Evolutionary conservation across 1,140 invertebrate species (phyloP).

Genomic region (Zaprionus kolodkinae): DNA sequence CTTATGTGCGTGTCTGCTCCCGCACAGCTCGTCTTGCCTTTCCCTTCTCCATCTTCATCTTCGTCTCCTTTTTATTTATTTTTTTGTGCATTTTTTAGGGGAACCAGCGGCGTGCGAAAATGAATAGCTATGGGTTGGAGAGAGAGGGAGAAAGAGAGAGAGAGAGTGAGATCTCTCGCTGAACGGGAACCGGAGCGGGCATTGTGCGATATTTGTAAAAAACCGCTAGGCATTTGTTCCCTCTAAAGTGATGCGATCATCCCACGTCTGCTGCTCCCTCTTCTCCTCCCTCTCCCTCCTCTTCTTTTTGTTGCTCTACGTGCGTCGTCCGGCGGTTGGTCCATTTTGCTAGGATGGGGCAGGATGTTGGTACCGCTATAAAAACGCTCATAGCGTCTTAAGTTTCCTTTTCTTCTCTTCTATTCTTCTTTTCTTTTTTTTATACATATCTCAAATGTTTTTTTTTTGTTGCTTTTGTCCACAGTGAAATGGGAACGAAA

Average conservation of each 20-base stretch:
- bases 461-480: conserved; percentile 35
- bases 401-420: conserved; percentile 61
- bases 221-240: conserved; percentile 72
- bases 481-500: conserved; percentile 36
- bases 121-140: conserved; percentile 28
- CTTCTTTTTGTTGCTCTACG: background rate
- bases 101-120: conserved; percentile 53
- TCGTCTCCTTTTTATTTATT: conserved; percentile 12
- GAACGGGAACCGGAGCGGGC: conserved; percentile 57
- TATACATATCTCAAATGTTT: background rate
- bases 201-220: conserved; percentile 71
- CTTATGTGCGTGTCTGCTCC: conserved; percentile 6
- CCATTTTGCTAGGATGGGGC: conserved; percentile 62
- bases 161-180: conserved; percentile 5
- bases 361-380: conserved; percentile 80
- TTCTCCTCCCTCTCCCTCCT: background rate
- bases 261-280: conserved; percentile 45
- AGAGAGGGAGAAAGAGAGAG: background rate
- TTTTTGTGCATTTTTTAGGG: conserved; percentile 32
- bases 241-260: conserved; percentile 58
- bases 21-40: background rate
- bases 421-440: too few species aligned
- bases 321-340: conserved; percentile 52
- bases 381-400: conserved; percentile 72
- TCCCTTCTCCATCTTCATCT: background rate